These are phyloP conservation scores for Drosophila heteroneura DNA, from an alignment of 2,888 invertebrate species.

Conservation along the genomic window DNA sequence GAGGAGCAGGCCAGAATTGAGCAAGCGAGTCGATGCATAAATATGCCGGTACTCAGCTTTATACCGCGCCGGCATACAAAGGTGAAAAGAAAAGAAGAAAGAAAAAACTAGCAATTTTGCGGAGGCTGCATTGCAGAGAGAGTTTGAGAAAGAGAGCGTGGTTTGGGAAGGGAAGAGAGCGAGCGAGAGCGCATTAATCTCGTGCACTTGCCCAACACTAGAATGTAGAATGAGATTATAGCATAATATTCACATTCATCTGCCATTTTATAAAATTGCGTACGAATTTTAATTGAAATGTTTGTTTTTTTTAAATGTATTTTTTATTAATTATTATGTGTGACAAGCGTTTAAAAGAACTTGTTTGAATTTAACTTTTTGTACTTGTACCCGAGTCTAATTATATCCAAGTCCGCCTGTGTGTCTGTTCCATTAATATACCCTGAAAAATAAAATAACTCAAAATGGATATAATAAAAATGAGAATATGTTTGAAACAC, in stretches of 20 bases:
- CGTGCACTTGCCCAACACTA: neutral
- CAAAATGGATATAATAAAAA: neutral
- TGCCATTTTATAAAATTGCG: neutral
- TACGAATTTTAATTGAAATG: neutral
- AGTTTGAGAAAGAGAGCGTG: neutral
- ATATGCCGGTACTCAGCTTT: constrained; percentile 49
- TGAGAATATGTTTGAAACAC: neutral
- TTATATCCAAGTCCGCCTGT: neutral
- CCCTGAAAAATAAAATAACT: neutral
- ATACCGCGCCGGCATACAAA: constrained; percentile 37
- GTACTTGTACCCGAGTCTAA: neutral
- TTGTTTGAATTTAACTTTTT: constrained; percentile 32
- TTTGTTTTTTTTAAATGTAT: neutral
- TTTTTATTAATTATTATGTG: neutral
- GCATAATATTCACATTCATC: neutral
- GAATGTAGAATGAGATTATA: neutral
- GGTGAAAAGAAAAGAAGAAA: constrained; percentile 16
- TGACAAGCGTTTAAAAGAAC: constrained; percentile 29
- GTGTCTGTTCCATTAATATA: neutral
- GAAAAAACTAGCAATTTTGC: neutral
- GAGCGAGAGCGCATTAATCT: neutral
- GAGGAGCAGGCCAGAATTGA: neutral
- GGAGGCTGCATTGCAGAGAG: neutral
- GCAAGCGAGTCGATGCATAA: constrained; percentile 5
- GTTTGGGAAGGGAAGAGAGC: neutral